Conservation (phyloP, 2,113 vertebrate genomes). For the Ursus arctos region DNA sequence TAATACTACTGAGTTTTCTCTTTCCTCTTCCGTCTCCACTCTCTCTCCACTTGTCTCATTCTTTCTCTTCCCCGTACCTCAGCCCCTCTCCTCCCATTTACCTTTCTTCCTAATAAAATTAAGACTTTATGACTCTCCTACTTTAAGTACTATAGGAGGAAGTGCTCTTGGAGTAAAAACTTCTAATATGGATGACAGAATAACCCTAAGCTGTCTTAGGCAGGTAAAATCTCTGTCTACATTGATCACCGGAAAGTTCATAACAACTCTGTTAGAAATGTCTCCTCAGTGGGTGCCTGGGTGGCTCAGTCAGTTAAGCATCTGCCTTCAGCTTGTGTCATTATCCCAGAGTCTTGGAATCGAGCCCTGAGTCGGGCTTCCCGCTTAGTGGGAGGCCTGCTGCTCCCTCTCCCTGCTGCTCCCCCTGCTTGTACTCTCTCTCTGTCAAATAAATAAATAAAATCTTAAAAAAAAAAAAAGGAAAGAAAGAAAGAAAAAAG, state of each 20-base stretch:
- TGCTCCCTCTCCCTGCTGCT: no score
- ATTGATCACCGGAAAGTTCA: not conserved
- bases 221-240: slow-evolving; percentile 28
- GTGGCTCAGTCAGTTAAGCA: no score
- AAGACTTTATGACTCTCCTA: slow-evolving; percentile 14
- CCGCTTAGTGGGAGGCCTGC: no score
- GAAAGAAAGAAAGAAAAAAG: not conserved
- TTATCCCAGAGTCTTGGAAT: no score
- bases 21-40: not conserved
- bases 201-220: not conserved
- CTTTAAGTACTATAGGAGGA: not conserved
- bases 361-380: no score
- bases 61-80: not conserved
- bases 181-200: not conserved
- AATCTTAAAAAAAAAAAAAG: no score
- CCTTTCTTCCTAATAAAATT: not conserved
- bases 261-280: slow-evolving; percentile 44
- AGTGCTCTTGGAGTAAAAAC: slow-evolving; percentile 48
- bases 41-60: not conserved
- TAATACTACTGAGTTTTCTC: not conserved
- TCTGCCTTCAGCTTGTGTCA: no score
- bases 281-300: not conserved
- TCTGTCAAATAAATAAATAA: no score
- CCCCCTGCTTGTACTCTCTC: no score
- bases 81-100: not conserved